A percentile compares a stretch with the other conserved stretches of the same genome.
These are phyloP conservation scores for Trichopria drosophilae DNA, from an alignment of 2,888 invertebrate species.

Conservation along the genomic window DNA sequence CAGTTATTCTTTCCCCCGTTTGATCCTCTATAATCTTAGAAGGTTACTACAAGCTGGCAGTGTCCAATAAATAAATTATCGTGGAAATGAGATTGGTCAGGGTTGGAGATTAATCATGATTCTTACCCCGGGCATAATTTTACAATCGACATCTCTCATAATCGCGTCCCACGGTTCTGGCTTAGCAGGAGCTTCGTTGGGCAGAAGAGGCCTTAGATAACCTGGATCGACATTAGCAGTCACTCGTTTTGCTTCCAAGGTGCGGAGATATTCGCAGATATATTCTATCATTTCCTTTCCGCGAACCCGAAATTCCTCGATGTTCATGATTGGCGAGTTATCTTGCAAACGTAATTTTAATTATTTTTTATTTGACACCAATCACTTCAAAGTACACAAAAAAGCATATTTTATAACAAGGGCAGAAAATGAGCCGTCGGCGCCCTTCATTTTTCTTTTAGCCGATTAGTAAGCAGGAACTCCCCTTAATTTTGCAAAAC, in stretches of 20 bases:
- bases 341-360: background rate
- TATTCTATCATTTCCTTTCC: slow-evolving; percentile 96
- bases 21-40: too few species aligned
- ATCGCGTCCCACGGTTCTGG: slow-evolving; percentile 87
- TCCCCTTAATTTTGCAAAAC: too few species aligned
- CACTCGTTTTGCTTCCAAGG: slow-evolving; percentile 77
- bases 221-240: slow-evolving; percentile 91
- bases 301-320: slow-evolving; percentile 81
- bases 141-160: slow-evolving; percentile 85
- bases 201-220: slow-evolving; percentile 78
- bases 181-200: slow-evolving; percentile 78
- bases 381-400: background rate
- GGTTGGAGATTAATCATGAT: too few species aligned
- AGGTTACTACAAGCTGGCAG: too few species aligned
- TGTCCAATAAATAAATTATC: too few species aligned
- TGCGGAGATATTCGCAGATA: slow-evolving; percentile 86
- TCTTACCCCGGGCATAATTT: slow-evolving; percentile 88
- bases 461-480: too few species aligned
- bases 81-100: too few species aligned
- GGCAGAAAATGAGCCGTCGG: too few species aligned
- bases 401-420: background rate
- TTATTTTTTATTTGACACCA: background rate
- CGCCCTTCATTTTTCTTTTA: too few species aligned
- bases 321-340: slow-evolving; percentile 70
- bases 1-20: too few species aligned